Conservation (phyloP, 2,797 vertebrate genomes). For the Microctenopoma stevenorrisi region DNA sequence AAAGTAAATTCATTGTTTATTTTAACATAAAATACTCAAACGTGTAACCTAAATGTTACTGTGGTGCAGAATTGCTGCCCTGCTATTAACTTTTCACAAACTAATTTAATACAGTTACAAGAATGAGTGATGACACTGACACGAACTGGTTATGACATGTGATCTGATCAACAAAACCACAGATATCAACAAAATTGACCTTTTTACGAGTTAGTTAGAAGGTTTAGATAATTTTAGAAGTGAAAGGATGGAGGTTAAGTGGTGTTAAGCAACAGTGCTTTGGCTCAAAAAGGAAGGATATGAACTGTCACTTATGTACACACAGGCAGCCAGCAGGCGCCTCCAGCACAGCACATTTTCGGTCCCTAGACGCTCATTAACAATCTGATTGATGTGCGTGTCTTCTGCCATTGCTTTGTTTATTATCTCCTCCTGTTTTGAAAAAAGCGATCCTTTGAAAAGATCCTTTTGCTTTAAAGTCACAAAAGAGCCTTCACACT, state of each 20-base stretch:
- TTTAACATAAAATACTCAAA: too few relatives aligned
- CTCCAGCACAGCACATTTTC: conserved; percentile 45
- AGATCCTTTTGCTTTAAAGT: background rate
- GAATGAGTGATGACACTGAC: too few relatives aligned
- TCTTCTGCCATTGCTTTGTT: conserved; percentile 5
- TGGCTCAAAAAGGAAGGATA: conserved; percentile 65
- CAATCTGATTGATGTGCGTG: background rate
- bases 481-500: too few relatives aligned
- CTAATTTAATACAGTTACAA: too few relatives aligned
- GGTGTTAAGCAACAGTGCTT: conserved; percentile 35
- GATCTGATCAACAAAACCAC: too few relatives aligned
- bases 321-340: conserved; percentile 56
- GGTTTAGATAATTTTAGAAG: conserved; percentile 15
- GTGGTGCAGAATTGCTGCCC: too few relatives aligned
- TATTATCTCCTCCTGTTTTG: conserved; percentile 13
- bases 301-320: conserved; percentile 51
- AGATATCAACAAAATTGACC: too few relatives aligned
- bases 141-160: too few relatives aligned
- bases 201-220: conserved; percentile 16
- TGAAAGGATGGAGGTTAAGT: conserved; percentile 21
- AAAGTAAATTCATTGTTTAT: too few relatives aligned
- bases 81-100: too few relatives aligned
- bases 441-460: conserved; percentile 20
- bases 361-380: conserved; percentile 19
- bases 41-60: too few relatives aligned